Conservation (phyloP, 2,113 vertebrate species). For the Nettapus auritus region DNA sequence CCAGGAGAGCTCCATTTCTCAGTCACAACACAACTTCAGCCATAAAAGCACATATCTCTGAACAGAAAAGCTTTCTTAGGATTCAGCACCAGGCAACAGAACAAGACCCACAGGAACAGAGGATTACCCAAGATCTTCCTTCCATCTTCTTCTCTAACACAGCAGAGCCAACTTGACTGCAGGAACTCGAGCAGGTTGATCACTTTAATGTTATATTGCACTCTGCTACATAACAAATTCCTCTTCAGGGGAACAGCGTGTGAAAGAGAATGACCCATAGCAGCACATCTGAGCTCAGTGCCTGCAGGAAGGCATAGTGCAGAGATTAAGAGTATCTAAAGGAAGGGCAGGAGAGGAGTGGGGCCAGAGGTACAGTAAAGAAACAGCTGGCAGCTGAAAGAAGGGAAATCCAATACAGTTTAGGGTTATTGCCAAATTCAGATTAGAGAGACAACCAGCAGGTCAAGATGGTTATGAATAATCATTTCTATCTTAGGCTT, state of each 20-base stretch:
- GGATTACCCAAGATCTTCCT: no score
- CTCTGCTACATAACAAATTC: no score
- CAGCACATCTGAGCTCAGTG: fast-evolving
- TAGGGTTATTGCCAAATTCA: not conserved
- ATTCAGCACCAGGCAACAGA: not conserved
- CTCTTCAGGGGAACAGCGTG: not conserved
- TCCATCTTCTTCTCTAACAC: not conserved
- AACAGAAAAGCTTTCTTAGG: not conserved
- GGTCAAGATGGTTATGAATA: not conserved
- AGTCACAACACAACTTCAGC: not conserved
- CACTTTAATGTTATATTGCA: not conserved
- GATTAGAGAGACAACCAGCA: not conserved
- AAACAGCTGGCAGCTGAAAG: not conserved
- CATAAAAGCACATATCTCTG: not conserved
- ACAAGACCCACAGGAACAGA: not conserved
- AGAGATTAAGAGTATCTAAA: fast-evolving
- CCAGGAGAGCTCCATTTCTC: not conserved
- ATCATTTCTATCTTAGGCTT: not conserved
- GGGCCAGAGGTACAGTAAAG: not conserved
- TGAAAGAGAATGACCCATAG: not conserved
- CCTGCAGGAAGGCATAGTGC: not conserved
- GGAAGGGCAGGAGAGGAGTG: not conserved
- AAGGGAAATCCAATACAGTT: not conserved
- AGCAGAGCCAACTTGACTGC: not conserved
- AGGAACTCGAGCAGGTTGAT: not conserved